Evolutionary conservation across 2,888 invertebrate species (phyloP), one percentile per base, ranked within the genome.

Genomic region (Cheilosia soror): DNA sequence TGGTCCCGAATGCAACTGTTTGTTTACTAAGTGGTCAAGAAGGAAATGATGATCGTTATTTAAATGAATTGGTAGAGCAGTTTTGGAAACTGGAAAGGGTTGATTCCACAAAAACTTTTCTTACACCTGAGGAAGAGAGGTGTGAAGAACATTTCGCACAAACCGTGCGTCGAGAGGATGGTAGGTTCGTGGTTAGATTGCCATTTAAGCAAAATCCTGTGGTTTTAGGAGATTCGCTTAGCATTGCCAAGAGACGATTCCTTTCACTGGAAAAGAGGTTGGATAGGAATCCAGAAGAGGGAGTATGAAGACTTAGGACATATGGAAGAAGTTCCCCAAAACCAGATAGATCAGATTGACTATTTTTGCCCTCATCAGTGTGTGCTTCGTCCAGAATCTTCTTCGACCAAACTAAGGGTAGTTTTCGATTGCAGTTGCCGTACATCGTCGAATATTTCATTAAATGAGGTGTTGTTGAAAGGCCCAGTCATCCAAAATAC

Each of bases 401-500:
- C 40, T 3, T 58, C 76, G 13, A 57, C 71, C 7, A 69, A 69
- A 63, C 49, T 55, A 7, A 37, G 76, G n/a, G 71, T 76, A 5
- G 82, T 82, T 9, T 82, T 76, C 20, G 73, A 83, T 66, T 63
- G 49, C 4, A 78, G 71, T 9, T 37, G 42, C 11, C 44, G 51
- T 15, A 76, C 75, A 3, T 53, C 68, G 1, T 9, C 66, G 5
- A 85, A 87, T 3, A 15, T 87, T 1, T 86, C 87, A 11, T 44
- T 88, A 7, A 90, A 89, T 65, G 87, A 88, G 5, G 40, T 77
- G 5, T 79, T 88, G 40, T 42, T 81, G 33, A 66, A 78, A 3
- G 89, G 90, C 0, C 89, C 81, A 11, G 60, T 63, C 0, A 33
- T 89, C 6, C 87, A 88, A 60, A 57, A 87, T 5, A 79, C 88